A percentile compares a stretch with the other conserved stretches of the same genome.
Evolutionary conservation across 2,888 invertebrate species (phyloP).

Genomic region (Dicroscelio sp.): DNA sequence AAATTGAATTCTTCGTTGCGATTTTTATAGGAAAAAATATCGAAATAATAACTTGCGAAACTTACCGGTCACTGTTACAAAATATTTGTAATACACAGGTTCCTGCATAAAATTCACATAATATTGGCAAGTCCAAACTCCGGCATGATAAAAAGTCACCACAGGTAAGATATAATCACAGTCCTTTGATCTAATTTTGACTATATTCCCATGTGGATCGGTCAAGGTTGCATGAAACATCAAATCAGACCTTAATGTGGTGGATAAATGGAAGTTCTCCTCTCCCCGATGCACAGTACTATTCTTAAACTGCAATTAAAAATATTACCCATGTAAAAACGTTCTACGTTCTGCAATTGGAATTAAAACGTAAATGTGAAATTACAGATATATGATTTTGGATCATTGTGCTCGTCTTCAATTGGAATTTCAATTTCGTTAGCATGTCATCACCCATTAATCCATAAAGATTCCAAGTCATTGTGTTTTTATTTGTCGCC

Average conservation of each 20-base stretch:
- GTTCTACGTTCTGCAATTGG: neutral
- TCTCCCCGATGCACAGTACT: neutral
- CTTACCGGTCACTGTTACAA: neutral
- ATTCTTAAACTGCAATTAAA: neutral
- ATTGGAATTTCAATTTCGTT: no score
- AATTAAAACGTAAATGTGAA: no score
- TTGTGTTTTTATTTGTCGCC: no score
- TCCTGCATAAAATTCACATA: neutral
- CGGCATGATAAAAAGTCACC: constrained; percentile 84
- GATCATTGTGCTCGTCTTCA: no score
- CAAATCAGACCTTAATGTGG: neutral
- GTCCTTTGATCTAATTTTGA: neutral
- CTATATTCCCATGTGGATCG: constrained; percentile 83
- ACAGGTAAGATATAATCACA: constrained; percentile 80
- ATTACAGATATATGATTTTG: no score
- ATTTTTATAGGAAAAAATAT: neutral
- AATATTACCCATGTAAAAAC: neutral
- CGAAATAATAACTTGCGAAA: neutral
- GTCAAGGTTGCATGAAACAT: constrained; percentile 83
- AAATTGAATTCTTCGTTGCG: neutral
- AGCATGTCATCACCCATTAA: no score
- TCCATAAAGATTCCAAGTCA: no score
- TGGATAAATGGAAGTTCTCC: neutral
- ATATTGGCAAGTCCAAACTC: constrained; percentile 84
- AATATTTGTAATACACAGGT: neutral